Evolutionary conservation across 2,797 vertebrate species (phyloP).

Genomic region (Typhlichthys eigenmanni): DNA sequence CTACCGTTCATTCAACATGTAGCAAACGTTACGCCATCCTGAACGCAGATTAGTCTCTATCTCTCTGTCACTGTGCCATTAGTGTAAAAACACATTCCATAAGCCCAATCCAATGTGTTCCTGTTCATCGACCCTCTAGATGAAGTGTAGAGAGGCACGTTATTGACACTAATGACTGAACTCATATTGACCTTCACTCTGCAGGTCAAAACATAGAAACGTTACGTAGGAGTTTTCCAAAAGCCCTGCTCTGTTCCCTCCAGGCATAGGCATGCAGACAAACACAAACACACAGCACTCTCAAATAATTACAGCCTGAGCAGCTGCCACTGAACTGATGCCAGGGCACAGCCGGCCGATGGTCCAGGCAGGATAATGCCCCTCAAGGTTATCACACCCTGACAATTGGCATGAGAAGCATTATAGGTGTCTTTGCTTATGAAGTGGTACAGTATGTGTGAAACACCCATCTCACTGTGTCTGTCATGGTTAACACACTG

Average conservation of each 20-base stretch:
- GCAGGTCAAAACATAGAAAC: neutral
- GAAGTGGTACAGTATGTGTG: slow-evolving; percentile 2
- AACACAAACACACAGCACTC: neutral
- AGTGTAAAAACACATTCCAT: neutral
- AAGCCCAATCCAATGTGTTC: neutral
- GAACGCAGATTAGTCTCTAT: too few relatives aligned
- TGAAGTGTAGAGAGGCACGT: neutral
- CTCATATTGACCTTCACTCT: slow-evolving; percentile 6
- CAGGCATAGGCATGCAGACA: neutral
- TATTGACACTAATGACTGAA: slow-evolving; percentile 11
- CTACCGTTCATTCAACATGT: too few relatives aligned
- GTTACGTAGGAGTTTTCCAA: slow-evolving; percentile 1
- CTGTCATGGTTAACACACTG: slow-evolving; percentile 19
- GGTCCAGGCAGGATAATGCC: slow-evolving; percentile 8
- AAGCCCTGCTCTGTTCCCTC: neutral
- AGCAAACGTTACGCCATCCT: too few relatives aligned
- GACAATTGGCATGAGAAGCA: slow-evolving; percentile 11
- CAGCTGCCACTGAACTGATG: slow-evolving; percentile 9
- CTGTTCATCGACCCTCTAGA: slow-evolving; percentile 1
- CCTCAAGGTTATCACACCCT: neutral
- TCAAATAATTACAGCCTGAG: neutral
- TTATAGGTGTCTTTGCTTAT: too few relatives aligned
- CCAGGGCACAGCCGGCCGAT: slow-evolving; percentile 10
- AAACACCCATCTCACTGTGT: neutral
- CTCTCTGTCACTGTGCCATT: neutral